phyloP scores from a whole-genome alignment of 2,888 invertebrate genomes.

The Miltochrista miniata region DNA sequence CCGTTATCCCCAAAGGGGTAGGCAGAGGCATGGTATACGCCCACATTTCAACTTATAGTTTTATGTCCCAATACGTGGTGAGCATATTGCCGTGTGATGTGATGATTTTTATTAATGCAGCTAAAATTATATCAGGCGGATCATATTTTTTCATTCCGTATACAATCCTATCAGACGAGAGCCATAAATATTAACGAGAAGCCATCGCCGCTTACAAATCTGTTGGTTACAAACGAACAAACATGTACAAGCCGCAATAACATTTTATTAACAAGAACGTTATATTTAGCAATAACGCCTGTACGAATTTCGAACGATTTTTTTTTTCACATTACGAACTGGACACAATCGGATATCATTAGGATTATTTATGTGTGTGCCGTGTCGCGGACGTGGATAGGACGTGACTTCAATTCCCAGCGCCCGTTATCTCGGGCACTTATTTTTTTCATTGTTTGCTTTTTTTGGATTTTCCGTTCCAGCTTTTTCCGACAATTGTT shows the following conservation, averaged over 20 bases:
- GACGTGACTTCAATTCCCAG: constrained; percentile 64
- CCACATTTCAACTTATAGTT: too few species aligned
- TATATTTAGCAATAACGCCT: constrained; percentile 35
- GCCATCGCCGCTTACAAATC: constrained; percentile 32
- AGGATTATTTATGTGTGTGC: constrained; percentile 74
- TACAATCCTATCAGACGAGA: constrained; percentile 13
- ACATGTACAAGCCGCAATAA: constrained; percentile 27
- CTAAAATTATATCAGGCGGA: neutral
- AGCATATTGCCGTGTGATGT: too few species aligned
- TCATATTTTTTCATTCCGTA: constrained; percentile 26
- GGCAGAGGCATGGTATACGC: too few species aligned
- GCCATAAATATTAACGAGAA: constrained; percentile 34
- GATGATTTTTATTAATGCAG: too few species aligned
- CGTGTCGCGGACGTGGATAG: constrained; percentile 61
- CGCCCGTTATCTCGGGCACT: constrained; percentile 50
- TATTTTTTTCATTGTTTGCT: constrained; percentile 51
- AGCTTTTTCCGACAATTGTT: too few species aligned
- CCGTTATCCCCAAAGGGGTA: too few species aligned
- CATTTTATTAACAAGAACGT: constrained; percentile 40
- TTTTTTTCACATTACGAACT: constrained; percentile 50
- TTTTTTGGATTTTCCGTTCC: constrained; percentile 29
- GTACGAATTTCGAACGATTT: constrained; percentile 34
- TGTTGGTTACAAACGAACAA: constrained; percentile 12
- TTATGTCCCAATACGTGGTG: too few species aligned
- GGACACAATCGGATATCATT: constrained; percentile 76